Base-by-base conservation (phyloP, 2,888 invertebrate genomes). In the Atherix ibis region DNA sequence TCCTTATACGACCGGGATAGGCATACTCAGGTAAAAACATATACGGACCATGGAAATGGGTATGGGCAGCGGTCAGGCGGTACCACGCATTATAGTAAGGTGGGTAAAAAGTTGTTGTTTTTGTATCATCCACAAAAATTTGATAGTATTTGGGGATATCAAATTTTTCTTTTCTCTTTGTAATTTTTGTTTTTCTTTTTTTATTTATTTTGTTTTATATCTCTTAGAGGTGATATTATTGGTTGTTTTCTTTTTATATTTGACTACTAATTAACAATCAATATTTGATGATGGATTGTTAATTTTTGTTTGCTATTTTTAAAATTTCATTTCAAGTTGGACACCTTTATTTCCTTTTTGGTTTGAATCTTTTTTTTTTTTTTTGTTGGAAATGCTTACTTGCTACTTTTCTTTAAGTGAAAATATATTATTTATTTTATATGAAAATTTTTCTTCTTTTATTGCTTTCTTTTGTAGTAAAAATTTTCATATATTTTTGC, bases 11-110 rank as follows among this genome's bases (percentile, higher is more conserved):
- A 62, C 50, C 53, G 58, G 62, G 66, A 73, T 62, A 71, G 77
- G 63, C 80, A 78, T 65, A 83, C 80, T 68, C 87, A 87, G 78
- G 88, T 89, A 69, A 87, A 87, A 72, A 87, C 88, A 63, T 89
- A 89, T 71, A 85, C 85, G 75, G 88, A 81, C 67, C 87, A 88
- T 69, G 87, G 87, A 63, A 78, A 76, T 70, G 77, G 77, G 56
- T 75, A 74, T 60, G 70, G 76, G 51, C 73, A 67, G 67, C 81
- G 82, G 59, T 73, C 82, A 62, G 61, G 63, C 51, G 57, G 61
- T 53, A 54, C 62, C 49, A 60, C 84, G 65, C 83, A 82, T 65
- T 87, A 87, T 67, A 85, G 85, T 70, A 87, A 87, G 80, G 85
- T 87, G 76, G 76, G 76, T 65, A 47, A 43, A 43, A 26, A 12